phyloP scores from a whole-genome alignment of 1,140 invertebrate genomes.

The Lycorma delicatula region DNA sequence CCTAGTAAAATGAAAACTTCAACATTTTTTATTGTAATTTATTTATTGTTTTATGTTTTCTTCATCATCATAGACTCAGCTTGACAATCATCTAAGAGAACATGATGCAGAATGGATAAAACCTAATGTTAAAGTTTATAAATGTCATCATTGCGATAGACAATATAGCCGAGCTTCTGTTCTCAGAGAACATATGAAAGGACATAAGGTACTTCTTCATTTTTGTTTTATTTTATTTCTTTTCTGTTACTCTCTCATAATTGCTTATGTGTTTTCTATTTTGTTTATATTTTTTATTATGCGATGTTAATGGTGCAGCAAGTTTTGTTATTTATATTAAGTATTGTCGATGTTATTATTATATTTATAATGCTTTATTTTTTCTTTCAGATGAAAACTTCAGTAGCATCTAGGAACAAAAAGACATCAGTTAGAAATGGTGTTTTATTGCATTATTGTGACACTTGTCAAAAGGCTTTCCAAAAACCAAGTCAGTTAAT shows the following conservation, averaged over 20 bases:
- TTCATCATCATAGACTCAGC: constrained; percentile 43
- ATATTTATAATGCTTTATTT: too few relatives aligned
- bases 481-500: constrained; percentile 48
- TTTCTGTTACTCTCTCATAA: too few relatives aligned
- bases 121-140: constrained; percentile 24
- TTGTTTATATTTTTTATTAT: too few relatives aligned
- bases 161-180: constrained; percentile 36
- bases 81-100: constrained; percentile 43
- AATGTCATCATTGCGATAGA: constrained; percentile 38
- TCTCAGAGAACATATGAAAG: constrained; percentile 44
- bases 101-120: constrained; percentile 39
- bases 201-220: constrained; percentile 35
- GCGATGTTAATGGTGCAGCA: too few relatives aligned
- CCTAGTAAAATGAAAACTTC: too few relatives aligned
- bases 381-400: constrained; percentile 2
- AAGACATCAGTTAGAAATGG: background rate
- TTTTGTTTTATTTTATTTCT: constrained; percentile 12
- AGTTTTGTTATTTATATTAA: background rate
- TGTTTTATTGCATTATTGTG: constrained; percentile 17
- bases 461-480: constrained; percentile 48
- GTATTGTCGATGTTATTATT: background rate
- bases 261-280: too few relatives aligned
- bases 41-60: too few relatives aligned
- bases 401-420: background rate
- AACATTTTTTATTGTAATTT: too few relatives aligned